Conservation (phyloP, 1,140 invertebrate genomes). For the Drosophila auraria region DNA sequence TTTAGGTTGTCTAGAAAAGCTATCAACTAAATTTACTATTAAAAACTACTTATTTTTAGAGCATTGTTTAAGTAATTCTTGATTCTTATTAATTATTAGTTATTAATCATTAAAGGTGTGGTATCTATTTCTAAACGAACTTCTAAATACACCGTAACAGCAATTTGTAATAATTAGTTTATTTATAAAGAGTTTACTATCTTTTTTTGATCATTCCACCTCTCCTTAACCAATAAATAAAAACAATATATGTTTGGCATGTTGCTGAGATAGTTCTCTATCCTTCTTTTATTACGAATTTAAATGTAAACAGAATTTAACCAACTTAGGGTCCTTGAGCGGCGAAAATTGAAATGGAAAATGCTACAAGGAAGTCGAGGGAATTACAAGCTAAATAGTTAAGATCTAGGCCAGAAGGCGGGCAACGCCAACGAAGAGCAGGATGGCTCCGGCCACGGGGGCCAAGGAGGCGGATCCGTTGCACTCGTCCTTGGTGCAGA, state of each 20-base stretch:
- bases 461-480: constrained; percentile 63
- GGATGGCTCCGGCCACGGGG: constrained; percentile 64
- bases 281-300: constrained; percentile 43
- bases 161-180: too few species aligned
- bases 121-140: too few species aligned
- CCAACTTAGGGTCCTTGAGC: constrained; percentile 10
- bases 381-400: constrained; percentile 30
- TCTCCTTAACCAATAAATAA: neutral
- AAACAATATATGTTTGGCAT: constrained; percentile 21
- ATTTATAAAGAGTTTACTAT: too few species aligned
- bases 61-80: too few species aligned
- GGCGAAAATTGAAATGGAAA: constrained; percentile 17
- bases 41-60: too few species aligned
- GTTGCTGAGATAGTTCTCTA: constrained; percentile 10
- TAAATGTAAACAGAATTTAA: constrained; percentile 25
- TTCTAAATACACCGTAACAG: neutral
- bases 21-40: too few species aligned
- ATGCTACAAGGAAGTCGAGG: constrained; percentile 14
- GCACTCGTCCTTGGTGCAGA: constrained; percentile 79
- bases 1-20: too few species aligned
- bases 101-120: too few species aligned
- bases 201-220: neutral
- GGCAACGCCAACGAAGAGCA: constrained; percentile 74
- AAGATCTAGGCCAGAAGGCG: constrained; percentile 70
- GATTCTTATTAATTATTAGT: too few species aligned